These are phyloP conservation scores for Amblyopsis hoosieri DNA, from an alignment of 2,797 vertebrate genomes.

Conservation along the genomic window DNA sequence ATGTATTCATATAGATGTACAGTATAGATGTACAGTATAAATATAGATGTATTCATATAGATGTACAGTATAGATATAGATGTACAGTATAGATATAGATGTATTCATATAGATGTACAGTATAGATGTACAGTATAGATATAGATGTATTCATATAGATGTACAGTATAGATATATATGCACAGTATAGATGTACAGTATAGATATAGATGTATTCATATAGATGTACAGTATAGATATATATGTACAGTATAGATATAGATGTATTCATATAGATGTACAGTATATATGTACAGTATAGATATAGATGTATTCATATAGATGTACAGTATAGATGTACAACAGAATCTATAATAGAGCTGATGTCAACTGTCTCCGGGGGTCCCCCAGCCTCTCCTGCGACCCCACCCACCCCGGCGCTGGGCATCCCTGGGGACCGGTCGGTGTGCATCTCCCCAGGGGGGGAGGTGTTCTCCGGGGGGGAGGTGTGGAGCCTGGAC, in stretches of 20 bases:
- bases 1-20: no score
- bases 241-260: no score
- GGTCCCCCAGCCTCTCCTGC: conserved; percentile 75
- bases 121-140: no score
- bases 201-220: no score
- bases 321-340: background rate
- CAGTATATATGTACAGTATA: background rate
- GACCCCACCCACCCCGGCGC: conserved; percentile 79
- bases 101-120: no score
- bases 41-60: background rate
- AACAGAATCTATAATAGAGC: background rate
- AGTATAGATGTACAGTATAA: background rate
- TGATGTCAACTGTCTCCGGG: no score
- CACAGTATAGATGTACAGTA: no score
- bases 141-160: no score
- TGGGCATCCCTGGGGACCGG: conserved; percentile 66
- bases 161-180: no score
- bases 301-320: background rate
- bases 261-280: no score
- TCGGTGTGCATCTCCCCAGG: conserved; percentile 87
- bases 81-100: no score
- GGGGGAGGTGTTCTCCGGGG: conserved; percentile 87
- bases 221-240: no score
- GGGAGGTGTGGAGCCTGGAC: conserved; percentile 91
- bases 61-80: background rate